phyloP scores from a whole-genome alignment of 2,888 invertebrate genomes.

The Hofmannophila pseudospretella region DNA sequence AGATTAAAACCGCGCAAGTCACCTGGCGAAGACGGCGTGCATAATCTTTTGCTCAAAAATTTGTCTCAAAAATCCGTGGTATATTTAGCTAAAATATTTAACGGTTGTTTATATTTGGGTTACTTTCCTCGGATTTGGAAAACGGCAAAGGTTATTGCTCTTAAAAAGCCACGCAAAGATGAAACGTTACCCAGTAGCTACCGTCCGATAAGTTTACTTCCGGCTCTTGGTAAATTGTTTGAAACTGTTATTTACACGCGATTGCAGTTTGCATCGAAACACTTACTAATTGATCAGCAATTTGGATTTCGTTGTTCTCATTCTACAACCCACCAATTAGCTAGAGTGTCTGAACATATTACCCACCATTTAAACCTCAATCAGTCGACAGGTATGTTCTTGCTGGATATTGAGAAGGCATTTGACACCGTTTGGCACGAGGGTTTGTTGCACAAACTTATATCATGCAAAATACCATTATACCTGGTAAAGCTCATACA shows the following conservation, averaged over 20 bases:
- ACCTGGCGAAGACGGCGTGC: constrained; percentile 5
- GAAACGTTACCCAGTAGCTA: constrained; percentile 3
- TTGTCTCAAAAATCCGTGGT: constrained; percentile 6
- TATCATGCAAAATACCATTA: background rate
- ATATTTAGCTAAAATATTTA: constrained; percentile 8
- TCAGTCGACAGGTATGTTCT: constrained; percentile 9
- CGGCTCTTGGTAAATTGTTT: constrained; percentile 9
- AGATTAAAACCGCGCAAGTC: constrained; percentile 6
- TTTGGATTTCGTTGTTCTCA: constrained; percentile 11
- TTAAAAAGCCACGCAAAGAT: constrained; percentile 11
- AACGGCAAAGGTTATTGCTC: constrained; percentile 8
- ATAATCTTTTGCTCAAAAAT: constrained; percentile 5
- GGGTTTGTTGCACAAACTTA: constrained; percentile 5
- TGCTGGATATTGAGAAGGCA: constrained; percentile 9
- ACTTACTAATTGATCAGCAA: constrained; percentile 6
- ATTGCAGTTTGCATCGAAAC: background rate
- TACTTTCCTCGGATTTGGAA: constrained; percentile 8
- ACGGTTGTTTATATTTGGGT: background rate
- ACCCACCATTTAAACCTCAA: constrained; percentile 7
- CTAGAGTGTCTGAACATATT: constrained; percentile 8
- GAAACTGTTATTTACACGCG: constrained; percentile 8
- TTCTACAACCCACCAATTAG: constrained; percentile 10
- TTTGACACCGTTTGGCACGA: constrained; percentile 12
- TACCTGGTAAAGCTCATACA: constrained; percentile 5
- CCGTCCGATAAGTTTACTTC: constrained; percentile 13